Evolutionary conservation across 2,888 invertebrate genomes (phyloP).

Genomic region (Coelopa pilipes): DNA sequence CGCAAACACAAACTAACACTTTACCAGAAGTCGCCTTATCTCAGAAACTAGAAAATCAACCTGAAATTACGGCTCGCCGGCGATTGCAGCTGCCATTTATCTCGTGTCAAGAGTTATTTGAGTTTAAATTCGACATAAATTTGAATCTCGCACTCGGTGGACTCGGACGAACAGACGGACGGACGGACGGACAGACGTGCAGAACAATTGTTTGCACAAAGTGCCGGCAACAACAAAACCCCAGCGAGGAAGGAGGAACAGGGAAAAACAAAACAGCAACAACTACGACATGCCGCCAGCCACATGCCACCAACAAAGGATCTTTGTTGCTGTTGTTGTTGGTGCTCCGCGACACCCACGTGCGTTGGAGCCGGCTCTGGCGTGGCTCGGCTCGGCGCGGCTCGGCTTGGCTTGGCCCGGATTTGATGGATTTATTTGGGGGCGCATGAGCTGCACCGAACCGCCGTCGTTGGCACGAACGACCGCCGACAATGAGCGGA

Average conservation of each 20-base stretch:
- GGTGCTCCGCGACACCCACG: neutral
- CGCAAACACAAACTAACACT: too few species aligned
- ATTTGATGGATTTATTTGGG: constrained; percentile 23
- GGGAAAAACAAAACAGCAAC: neutral
- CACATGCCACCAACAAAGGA: too few species aligned
- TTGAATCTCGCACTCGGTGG: neutral
- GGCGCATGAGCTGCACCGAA: constrained; percentile 24
- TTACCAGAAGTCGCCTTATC: neutral
- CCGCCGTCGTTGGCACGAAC: constrained; percentile 1
- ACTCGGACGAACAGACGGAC: too few species aligned
- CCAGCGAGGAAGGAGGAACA: neutral
- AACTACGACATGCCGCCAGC: too few species aligned
- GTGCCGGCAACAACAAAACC: neutral
- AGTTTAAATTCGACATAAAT: neutral
- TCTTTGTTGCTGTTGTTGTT: neutral
- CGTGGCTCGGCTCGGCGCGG: neutral
- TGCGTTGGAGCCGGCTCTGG: neutral
- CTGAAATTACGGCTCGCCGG: neutral
- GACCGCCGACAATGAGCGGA: constrained; percentile 11
- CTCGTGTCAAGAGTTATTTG: constrained; percentile 2
- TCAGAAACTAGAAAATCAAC: constrained; percentile 1
- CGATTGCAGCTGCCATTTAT: constrained; percentile 9
- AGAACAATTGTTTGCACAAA: neutral
- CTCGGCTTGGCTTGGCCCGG: too few species aligned
- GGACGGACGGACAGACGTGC: neutral